Percentiles rank a stretch among this genome's conserved stretches.
Evolutionary conservation across 1,140 invertebrate species (phyloP).

Genomic region (Bombus difficillimus): DNA sequence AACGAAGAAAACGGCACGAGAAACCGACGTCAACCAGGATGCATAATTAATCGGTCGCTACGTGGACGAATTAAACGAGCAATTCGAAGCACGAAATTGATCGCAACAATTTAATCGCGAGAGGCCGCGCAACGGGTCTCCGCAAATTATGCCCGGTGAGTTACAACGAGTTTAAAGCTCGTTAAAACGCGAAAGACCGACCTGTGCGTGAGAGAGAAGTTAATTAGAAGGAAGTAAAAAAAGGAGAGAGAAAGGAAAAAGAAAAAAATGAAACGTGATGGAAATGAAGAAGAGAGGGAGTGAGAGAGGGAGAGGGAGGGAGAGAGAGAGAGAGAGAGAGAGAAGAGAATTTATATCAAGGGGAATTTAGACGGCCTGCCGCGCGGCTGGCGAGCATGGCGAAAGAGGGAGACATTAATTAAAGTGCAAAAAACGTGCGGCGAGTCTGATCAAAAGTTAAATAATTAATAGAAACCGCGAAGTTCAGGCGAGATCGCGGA

Average conservation of each 20-base stretch:
- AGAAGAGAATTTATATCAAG: conserved; percentile 35
- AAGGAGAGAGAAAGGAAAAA: not conserved
- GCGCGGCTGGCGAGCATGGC: not conserved
- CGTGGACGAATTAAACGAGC: conserved; percentile 34
- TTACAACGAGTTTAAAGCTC: conserved; percentile 48
- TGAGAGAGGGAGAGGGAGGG: not conserved
- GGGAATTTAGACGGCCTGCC: conserved; percentile 29
- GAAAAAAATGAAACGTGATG: not conserved
- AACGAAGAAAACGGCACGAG: not conserved
- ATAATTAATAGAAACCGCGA: conserved; percentile 42
- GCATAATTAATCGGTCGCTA: conserved; percentile 32
- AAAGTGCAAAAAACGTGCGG: conserved; percentile 33
- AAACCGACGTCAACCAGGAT: not conserved
- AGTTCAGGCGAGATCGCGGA: conserved; percentile 27
- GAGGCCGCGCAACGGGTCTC: conserved; percentile 11
- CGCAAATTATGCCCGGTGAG: conserved; percentile 24
- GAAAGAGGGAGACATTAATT: conserved; percentile 50
- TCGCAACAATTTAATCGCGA: conserved; percentile 45
- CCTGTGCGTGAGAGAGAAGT: conserved; percentile 34
- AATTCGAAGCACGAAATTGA: conserved; percentile 35
- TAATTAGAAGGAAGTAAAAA: conserved; percentile 40
- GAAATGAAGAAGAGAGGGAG: not conserved
- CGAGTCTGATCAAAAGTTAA: conserved; percentile 44
- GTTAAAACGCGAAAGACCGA: conserved; percentile 41
- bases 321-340: not conserved